Evolutionary conservation across 2,113 vertebrate genomes (phyloP).

Genomic region (Chunga burmeisteri): DNA sequence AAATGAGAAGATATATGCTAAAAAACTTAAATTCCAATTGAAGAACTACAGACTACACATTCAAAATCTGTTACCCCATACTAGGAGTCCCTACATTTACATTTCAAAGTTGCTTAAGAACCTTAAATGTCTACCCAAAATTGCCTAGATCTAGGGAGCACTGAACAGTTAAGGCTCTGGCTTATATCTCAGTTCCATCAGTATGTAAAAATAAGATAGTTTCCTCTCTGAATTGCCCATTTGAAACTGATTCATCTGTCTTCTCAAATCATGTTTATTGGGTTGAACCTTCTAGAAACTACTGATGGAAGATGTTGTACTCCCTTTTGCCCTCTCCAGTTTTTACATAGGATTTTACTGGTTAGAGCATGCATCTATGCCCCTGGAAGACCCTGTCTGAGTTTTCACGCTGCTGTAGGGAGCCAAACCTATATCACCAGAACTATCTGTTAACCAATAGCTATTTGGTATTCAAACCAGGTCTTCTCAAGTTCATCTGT

Average conservation of each 20-base stretch:
- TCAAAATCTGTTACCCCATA: neutral
- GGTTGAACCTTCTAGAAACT: neutral
- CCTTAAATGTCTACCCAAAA: neutral
- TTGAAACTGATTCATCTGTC: neutral
- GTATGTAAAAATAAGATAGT: neutral
- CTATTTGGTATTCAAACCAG: conserved; percentile 12
- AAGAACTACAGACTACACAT: neutral
- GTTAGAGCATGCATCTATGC: neutral
- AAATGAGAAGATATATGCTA: neutral
- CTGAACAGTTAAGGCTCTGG: neutral
- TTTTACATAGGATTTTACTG: neutral
- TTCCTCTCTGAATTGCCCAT: neutral
- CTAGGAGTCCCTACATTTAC: neutral
- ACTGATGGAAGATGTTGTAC: neutral
- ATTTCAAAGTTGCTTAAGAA: neutral
- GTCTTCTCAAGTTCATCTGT: neutral
- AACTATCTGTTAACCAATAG: neutral
- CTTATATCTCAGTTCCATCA: neutral
- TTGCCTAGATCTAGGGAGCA: neutral
- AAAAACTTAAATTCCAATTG: neutral
- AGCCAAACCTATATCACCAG: neutral
- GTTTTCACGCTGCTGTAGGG: neutral
- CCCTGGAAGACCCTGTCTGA: neutral
- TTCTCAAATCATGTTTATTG: neutral
- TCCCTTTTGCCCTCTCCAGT: neutral